Percentiles rank a stretch among this genome's conserved stretches.
These are phyloP conservation scores for Rotaria macrura DNA, from an alignment of 2,888 invertebrate species.

Conservation along the genomic window DNA sequence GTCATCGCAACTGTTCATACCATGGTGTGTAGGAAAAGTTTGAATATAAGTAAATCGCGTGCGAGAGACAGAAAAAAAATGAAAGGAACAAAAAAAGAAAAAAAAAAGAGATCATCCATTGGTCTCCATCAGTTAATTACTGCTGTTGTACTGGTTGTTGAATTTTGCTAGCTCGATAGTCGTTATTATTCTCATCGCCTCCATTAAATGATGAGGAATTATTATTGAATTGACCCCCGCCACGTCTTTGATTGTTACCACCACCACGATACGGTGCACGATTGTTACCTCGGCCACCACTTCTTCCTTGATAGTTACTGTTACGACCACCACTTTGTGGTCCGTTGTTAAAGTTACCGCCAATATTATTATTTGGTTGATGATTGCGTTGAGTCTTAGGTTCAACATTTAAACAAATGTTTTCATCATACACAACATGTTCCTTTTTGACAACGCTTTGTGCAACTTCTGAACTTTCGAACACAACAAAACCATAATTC, in stretches of 20 bases:
- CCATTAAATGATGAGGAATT: not conserved
- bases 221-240: not conserved
- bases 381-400: not conserved
- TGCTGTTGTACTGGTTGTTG: not conserved
- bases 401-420: not conserved
- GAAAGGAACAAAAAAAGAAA: not conserved
- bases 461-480: not conserved
- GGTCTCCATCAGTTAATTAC: not conserved
- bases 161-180: not conserved
- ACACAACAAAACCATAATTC: slow-evolving; percentile 16
- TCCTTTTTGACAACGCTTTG: not conserved
- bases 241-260: not conserved
- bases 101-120: not conserved
- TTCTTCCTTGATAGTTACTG: not conserved
- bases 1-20: not conserved
- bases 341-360: not conserved
- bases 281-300: not conserved
- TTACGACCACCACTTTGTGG: not conserved
- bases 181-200: not conserved
- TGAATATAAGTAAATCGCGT: not conserved
- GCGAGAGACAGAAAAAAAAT: not conserved
- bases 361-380: not conserved
- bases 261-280: not conserved
- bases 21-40: not conserved
- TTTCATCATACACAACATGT: not conserved